Evolutionary conservation across 1,140 invertebrate species (phyloP).

Genomic region (Lanistes nyassanus): DNA sequence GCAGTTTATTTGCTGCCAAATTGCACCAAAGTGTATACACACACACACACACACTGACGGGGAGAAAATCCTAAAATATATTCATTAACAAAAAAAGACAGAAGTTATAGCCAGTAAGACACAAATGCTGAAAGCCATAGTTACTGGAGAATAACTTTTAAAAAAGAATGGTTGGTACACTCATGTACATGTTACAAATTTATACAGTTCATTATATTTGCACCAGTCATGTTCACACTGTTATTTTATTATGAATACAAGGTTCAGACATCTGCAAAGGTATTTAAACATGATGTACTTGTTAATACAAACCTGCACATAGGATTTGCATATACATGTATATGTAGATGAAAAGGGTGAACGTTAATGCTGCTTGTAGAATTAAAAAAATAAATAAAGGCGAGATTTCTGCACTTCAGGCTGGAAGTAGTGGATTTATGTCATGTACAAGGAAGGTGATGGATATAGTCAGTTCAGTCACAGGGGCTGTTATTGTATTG

Average conservation of each 20-base stretch:
- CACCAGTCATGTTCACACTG: neutral
- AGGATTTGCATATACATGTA: no score
- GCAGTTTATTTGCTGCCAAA: neutral
- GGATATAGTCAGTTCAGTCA: no score
- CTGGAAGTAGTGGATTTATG: no score
- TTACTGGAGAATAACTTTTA: neutral
- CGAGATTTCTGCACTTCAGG: no score
- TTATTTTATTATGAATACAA: neutral
- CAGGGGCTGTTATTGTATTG: no score
- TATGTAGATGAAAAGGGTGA: no score
- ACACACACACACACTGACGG: conserved; percentile 1
- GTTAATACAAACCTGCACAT: neutral
- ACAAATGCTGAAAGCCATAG: neutral
- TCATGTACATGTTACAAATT: neutral
- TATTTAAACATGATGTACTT: neutral
- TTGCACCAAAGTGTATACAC: neutral
- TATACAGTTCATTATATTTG: neutral
- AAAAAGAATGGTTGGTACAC: neutral
- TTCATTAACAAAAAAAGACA: neutral
- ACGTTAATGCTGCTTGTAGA: no score
- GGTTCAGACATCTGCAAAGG: neutral
- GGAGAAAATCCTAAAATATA: neutral
- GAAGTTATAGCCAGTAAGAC: neutral
- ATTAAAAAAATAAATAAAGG: no score
- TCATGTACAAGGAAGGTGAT: no score